Percentiles rank a stretch among this genome's conserved stretches.
phyloP scores from a whole-genome alignment of 2,888 invertebrate genomes.

The Mythimna loreyi region DNA sequence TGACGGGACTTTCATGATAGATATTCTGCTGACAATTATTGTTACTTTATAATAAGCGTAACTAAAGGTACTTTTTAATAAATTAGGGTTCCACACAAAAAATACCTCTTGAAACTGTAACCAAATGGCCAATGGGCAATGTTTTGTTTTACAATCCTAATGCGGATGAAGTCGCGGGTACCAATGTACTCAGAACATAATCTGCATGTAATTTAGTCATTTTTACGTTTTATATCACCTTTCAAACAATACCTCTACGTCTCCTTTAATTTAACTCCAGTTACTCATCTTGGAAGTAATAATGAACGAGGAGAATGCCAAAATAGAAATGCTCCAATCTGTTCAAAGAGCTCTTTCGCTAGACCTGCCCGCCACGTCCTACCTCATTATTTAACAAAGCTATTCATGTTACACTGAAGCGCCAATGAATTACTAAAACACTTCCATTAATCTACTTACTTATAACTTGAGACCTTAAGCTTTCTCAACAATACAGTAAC shows the following conservation, averaged over 20 bases:
- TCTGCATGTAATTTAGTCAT: no score
- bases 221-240: conserved; percentile 3
- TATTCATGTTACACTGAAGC: conserved; percentile 56
- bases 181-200: no score
- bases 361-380: conserved; percentile 42
- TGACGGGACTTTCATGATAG: no score
- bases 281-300: conserved; percentile 23
- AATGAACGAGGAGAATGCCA: conserved; percentile 23
- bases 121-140: no score
- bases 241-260: neutral
- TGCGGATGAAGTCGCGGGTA: no score
- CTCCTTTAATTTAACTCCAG: conserved; percentile 23
- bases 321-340: conserved; percentile 44
- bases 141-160: no score
- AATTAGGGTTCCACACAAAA: no score
- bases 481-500: conserved; percentile 35
- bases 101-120: no score
- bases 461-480: conserved; percentile 33
- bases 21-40: no score
- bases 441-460: conserved; percentile 51
- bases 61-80: no score
- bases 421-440: conserved; percentile 53
- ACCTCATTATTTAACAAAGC: conserved; percentile 54
- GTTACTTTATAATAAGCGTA: no score
- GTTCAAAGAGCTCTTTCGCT: conserved; percentile 28